A percentile compares a stretch with the other conserved stretches of the same genome.
Conservation (phyloP, 1,140 invertebrate species). For the Arctopsyche grandis region DNA sequence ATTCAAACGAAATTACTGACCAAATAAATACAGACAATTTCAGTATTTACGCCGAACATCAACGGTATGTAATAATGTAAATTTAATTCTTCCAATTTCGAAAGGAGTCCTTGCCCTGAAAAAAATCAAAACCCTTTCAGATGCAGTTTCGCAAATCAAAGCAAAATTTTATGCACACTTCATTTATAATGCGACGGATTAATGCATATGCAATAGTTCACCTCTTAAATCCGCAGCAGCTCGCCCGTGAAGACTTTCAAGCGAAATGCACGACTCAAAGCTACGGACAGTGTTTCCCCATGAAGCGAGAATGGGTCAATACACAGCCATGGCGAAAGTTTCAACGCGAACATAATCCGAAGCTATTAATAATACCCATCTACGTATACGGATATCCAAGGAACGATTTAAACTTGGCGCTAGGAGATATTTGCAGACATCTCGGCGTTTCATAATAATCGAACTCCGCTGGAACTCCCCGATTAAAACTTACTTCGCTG, state of each 20-base stretch:
- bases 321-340: neutral
- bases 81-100: no score
- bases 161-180: no score
- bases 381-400: neutral
- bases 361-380: neutral
- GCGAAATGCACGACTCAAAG: neutral
- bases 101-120: no score
- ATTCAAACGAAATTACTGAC: no score
- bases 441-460: neutral
- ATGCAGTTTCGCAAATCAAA: no score
- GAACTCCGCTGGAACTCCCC: neutral
- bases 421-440: neutral
- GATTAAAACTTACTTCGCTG: constrained; percentile 2
- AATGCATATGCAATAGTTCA: no score
- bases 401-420: neutral
- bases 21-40: no score
- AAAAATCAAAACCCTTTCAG: no score
- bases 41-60: no score
- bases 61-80: no score
- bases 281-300: neutral
- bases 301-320: neutral
- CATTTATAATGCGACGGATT: no score
- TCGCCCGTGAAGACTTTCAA: neutral
- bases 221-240: neutral
- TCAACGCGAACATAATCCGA: neutral